Evolutionary conservation across 2,888 invertebrate species (phyloP).

Genomic region (Ophion slaviceki): DNA sequence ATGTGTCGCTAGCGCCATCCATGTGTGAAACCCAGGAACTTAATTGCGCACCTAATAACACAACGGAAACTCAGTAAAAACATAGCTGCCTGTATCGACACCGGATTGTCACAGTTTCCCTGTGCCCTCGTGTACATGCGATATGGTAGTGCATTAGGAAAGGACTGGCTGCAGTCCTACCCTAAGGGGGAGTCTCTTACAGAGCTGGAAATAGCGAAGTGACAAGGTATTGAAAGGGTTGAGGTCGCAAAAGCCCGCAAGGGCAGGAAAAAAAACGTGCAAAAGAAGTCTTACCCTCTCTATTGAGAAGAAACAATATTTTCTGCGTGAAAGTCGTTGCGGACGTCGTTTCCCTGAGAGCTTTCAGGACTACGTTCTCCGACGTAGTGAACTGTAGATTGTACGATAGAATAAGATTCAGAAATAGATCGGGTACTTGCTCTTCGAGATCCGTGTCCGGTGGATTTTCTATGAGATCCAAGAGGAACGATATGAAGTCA

Average conservation of each 20-base stretch:
- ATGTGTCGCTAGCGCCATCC: no score
- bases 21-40: no score
- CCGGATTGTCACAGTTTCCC: no score
- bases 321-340: constrained; percentile 97
- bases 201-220: no score
- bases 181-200: no score
- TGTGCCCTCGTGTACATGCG: no score
- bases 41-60: no score
- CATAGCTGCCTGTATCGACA: no score
- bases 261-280: constrained; percentile 30
- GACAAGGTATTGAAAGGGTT: not conserved
- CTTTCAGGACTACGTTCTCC: constrained; percentile 90
- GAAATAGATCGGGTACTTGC: constrained; percentile 92
- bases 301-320: constrained; percentile 92
- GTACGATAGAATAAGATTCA: constrained; percentile 93
- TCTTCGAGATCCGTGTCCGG: constrained; percentile 93
- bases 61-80: no score
- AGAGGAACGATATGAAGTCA: constrained; percentile 91
- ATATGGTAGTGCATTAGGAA: not conserved
- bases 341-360: constrained; percentile 88
- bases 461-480: constrained; percentile 92
- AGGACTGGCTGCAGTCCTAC: not conserved
- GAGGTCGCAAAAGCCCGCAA: not conserved
- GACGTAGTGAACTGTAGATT: constrained; percentile 92
- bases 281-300: constrained; percentile 89